Percentiles rank a stretch among this genome's conserved stretches.
These are phyloP conservation scores for Micoletzkya japonica DNA, from an alignment of 2,888 invertebrate genomes.

Conservation along the genomic window DNA sequence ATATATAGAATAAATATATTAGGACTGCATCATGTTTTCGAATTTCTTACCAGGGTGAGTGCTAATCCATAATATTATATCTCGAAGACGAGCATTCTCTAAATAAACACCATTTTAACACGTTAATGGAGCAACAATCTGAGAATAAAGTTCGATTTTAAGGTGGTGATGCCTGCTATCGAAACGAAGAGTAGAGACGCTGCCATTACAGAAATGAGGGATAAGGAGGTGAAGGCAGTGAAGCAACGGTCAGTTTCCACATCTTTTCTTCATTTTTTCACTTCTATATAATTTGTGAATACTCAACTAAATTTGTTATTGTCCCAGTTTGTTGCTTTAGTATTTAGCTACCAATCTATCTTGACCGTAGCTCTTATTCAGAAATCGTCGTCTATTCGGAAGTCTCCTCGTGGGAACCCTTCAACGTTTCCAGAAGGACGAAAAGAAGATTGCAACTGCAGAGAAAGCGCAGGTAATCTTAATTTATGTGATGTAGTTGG, in stretches of 20 bases:
- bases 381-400: constrained; percentile 94
- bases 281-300: background rate
- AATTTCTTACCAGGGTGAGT: too few species aligned
- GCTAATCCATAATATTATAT: too few species aligned
- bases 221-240: constrained; percentile 53
- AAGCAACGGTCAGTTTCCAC: constrained; percentile 45
- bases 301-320: too few species aligned
- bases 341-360: too few species aligned
- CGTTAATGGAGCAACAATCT: too few species aligned
- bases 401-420: constrained; percentile 85
- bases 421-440: constrained; percentile 91
- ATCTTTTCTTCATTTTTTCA: background rate
- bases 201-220: constrained; percentile 79
- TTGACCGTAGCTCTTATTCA: too few species aligned
- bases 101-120: too few species aligned
- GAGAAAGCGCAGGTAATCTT: constrained; percentile 34
- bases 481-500: too few species aligned
- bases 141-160: background rate
- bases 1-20: too few species aligned
- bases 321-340: too few species aligned
- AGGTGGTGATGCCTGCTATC: constrained; percentile 59
- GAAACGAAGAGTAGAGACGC: constrained; percentile 82
- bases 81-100: too few species aligned
- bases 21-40: too few species aligned
- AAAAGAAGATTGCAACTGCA: constrained; percentile 64